phyloP scores from a whole-genome alignment of 2,113 vertebrate genomes.

The Ciconia maguari region DNA sequence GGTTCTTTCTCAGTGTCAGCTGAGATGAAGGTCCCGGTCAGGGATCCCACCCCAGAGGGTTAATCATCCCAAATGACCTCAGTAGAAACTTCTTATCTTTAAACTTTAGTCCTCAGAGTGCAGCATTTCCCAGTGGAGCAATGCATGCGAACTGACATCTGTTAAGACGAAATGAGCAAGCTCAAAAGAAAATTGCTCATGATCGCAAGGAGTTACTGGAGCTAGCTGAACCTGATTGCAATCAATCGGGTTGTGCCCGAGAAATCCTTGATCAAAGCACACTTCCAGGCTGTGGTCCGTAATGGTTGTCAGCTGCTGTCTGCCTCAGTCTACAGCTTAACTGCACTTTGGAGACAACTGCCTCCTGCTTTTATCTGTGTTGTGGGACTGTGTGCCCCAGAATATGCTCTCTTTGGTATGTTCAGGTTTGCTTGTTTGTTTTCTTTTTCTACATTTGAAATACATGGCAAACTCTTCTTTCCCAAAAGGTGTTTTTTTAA shows the following conservation, averaged over 20 bases:
- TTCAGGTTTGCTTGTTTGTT: not conserved
- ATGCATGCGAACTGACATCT: not conserved
- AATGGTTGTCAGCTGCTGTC: not conserved
- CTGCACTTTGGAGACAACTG: not conserved
- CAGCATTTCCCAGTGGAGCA: not conserved
- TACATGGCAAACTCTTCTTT: not conserved
- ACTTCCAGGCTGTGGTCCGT: not conserved
- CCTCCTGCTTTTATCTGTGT: not conserved
- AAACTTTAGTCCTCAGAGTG: not conserved
- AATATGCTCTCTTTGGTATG: fast-evolving
- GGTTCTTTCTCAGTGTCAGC: not conserved
- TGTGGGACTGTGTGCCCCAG: not conserved
- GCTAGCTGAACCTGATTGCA: not conserved
- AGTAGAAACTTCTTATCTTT: not conserved
- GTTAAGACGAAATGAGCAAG: not conserved
- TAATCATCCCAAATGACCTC: not conserved
- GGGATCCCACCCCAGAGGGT: not conserved
- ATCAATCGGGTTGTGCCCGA: not conserved
- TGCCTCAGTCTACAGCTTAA: not conserved
- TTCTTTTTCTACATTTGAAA: not conserved
- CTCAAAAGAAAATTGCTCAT: not conserved
- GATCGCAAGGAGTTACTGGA: not conserved
- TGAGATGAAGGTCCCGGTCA: not conserved
- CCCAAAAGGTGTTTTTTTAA: not conserved
- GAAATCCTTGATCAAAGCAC: not conserved